Evolutionary conservation across 2,113 vertebrate species (phyloP).

Genomic region (Myrmophylax atrothorax): DNA sequence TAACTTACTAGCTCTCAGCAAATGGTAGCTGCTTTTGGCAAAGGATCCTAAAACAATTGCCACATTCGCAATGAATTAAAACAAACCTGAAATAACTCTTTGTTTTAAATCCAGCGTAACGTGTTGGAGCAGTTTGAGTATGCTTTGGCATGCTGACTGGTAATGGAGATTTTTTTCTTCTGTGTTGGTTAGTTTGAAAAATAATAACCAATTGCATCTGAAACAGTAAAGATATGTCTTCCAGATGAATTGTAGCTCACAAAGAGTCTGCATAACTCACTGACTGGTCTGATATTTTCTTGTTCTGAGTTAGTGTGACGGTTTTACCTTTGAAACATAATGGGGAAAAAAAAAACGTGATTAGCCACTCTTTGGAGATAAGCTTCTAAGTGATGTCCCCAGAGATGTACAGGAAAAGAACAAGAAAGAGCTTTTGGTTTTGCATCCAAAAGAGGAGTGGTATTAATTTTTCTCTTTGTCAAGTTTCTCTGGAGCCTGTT

Average conservation of each 20-base stretch:
- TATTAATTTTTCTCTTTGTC: neutral
- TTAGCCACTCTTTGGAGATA: neutral
- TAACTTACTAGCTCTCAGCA: neutral
- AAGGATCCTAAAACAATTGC: neutral
- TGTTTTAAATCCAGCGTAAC: slow-evolving; percentile 43
- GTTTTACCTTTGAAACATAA: neutral
- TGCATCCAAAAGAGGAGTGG: neutral
- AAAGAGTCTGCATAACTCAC: neutral
- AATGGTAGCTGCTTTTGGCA: neutral
- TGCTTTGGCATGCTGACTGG: slow-evolving; percentile 23
- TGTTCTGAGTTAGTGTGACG: neutral
- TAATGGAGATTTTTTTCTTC: neutral
- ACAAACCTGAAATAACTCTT: slow-evolving; percentile 17
- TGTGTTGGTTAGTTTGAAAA: neutral
- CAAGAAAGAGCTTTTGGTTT: neutral
- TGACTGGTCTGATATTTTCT: neutral
- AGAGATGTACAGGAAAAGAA: neutral
- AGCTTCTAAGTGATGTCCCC: neutral
- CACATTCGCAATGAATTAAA: slow-evolving; percentile 38
- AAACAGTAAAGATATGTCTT: neutral
- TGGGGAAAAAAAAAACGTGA: neutral
- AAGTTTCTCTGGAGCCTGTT: neutral
- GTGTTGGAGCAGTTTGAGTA: neutral
- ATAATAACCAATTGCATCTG: neutral
- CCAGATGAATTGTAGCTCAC: neutral